A percentile compares a stretch with the other conserved stretches of the same genome.
Conservation (phyloP, 2,113 vertebrate genomes). For the Eublepharis macularius region DNA sequence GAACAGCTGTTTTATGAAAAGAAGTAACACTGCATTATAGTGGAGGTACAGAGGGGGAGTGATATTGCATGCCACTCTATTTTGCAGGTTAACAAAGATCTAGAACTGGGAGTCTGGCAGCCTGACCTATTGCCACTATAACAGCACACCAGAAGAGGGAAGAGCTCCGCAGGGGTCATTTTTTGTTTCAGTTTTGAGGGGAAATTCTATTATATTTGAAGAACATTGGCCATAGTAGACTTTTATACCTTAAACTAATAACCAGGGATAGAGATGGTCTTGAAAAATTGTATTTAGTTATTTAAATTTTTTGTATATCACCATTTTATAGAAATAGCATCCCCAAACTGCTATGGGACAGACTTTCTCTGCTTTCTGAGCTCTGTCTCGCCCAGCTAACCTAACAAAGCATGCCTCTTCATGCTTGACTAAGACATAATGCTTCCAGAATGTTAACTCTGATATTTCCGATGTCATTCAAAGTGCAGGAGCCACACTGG, state of each 20-base stretch:
- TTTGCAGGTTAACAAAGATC: neutral
- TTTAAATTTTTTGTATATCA: too few species aligned
- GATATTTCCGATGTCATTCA: neutral
- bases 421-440: too few species aligned
- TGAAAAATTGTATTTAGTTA: too few species aligned
- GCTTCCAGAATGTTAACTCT: neutral
- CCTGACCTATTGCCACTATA: neutral
- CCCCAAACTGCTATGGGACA: too few species aligned
- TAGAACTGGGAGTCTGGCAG: neutral
- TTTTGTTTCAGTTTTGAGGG: neutral
- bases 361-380: neutral
- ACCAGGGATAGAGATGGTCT: neutral
- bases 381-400: neutral
- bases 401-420: neutral
- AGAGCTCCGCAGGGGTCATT: neutral
- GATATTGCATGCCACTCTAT: neutral
- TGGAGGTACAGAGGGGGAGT: neutral
- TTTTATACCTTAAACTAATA: neutral
- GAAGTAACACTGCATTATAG: neutral
- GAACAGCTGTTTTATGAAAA: neutral
- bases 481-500: neutral
- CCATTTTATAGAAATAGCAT: too few species aligned
- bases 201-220: neutral
- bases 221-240: neutral
- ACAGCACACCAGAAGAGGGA: neutral